Evolutionary conservation across 1,140 invertebrate genomes (phyloP), one percentile per base, ranked within the genome.

Genomic region (Drosophila pectinifera): DNA sequence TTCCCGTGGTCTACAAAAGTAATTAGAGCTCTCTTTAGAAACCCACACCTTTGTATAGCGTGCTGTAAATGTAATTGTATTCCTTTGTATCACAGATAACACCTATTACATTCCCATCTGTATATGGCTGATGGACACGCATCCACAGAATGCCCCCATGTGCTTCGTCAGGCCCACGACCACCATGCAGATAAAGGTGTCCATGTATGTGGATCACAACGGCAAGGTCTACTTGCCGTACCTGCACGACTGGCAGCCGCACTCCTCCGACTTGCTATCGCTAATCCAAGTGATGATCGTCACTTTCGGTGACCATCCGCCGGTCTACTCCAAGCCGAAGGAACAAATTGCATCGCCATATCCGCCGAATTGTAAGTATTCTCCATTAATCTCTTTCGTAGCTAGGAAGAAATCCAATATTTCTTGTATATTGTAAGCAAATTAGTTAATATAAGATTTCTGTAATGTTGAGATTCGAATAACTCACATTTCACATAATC

Each of bases 181-280:
- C 55, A 97, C 97, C 69, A 99, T 99, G 99, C 95, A 95, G 56
- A 98, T 99, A 64, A 99, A 98, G 94, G 95, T 96, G 18, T 99
- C 98, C 16, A 95, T 96, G 92, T 97, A 96, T 93, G 98, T 99
- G 8, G 98, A 99, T 93, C 95, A 96, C 73, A 98, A 96, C 93
- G 99, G 99, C 24, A 98, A 98, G 93, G 96, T 99, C 62, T 99
- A 99, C 93, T 93, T 99, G 68, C 98, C 98, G 7, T 99, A 99
- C 94, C 94, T 99, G 49, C 97, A 98, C 83, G 97, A 99, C 79
- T 99, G 99, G 99, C 95, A 95, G 80, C 95, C 96, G 95, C 95
- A 95, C 84, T 93, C 94, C 16, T 98, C 98, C 4, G 97, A 98
- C 93, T 93, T 99, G 70, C 91, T 96, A 6, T 95, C 95, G 28